Evolutionary conservation across 30 jellyfish, hydroid and myxozoan species (phyloP), one percentile per base, ranked within the genome.

Genomic region (Mastigias papua): DNA sequence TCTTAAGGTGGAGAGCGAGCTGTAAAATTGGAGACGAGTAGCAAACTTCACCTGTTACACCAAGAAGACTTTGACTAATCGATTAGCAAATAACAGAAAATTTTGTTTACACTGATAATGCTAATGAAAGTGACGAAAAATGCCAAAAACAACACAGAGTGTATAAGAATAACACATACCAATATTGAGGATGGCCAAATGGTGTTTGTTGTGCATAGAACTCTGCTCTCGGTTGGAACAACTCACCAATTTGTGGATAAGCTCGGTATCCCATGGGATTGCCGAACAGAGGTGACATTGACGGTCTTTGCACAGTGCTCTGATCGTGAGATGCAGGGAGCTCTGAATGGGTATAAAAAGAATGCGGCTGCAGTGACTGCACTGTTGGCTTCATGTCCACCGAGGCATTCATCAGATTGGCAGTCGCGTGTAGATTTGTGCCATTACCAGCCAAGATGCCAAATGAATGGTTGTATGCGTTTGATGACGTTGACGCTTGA

Each of bases 131-230:
- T 15, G 16, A 33, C 54, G 34, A 11, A 17, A 71, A 71, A 54
- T 26, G 17, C 27, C 9, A 25, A 29, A 51, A 28, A 67, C 73
- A 23, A 13, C 17, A 32, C 28, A 21, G 20, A n/a, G 20, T n/a
- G 42, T 16, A 71, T 26, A 63, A 70, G 29, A 27, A 67, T 32
- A 6, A 28, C 21, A 72, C 97, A 73, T 72, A 92, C 99, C 99
- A 95, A 64, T 95, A 95, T 73, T 95, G 95, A 0, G 99, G 97
- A 51, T 95, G 97, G 20, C 99, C 99, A 64, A 90, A 90, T 35
- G 98, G 92, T 37, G 91, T 71, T 54, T 97, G 92, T 80, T 90
- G 99, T 72, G 93, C 94, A 74, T 90, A 95, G 76, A 85, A 95
- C 64, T 95, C 99, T 22, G 94, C 93, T 82, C 97, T 85, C 83